Evolutionary conservation across 37 sponge, comb jelly and placozoan species (phyloP).

Genomic region (Crambe crambe): DNA sequence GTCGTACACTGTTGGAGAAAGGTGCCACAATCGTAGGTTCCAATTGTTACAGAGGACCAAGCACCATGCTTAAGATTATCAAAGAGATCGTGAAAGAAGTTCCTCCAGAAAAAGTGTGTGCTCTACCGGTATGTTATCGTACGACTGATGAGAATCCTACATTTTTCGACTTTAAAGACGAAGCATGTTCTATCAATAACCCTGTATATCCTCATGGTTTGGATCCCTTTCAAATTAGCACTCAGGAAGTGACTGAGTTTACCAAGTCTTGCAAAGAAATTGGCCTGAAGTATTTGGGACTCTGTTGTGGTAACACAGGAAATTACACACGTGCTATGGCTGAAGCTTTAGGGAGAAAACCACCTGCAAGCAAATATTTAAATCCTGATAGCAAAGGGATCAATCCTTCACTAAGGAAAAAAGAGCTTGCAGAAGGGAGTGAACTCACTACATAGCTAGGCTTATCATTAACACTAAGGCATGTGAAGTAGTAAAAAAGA

Average conservation of each 20-base stretch:
- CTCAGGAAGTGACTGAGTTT: conserved; percentile 36
- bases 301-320: conserved; percentile 71
- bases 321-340: conserved; percentile 60
- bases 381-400: neutral
- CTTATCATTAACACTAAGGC: too few relatives aligned
- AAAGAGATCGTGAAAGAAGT: conserved; percentile 43
- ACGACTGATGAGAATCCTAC: conserved; percentile 53
- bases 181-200: conserved; percentile 25
- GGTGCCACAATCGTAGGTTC: conserved; percentile 56
- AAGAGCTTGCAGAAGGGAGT: neutral
- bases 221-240: conserved; percentile 39
- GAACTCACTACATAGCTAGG: too few relatives aligned
- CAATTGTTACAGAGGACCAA: conserved; percentile 56
- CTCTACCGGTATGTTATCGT: conserved; percentile 61
- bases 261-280: conserved; percentile 43
- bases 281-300: conserved; percentile 65
- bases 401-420: conserved; percentile 5
- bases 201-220: conserved; percentile 52
- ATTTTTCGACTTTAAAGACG: conserved; percentile 31
- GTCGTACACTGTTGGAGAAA: conserved; percentile 28
- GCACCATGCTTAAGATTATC: conserved; percentile 47
- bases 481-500: too few relatives aligned
- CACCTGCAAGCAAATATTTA: conserved; percentile 37
- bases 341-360: conserved; percentile 40
- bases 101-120: conserved; percentile 52